phyloP scores from a whole-genome alignment of 2,797 vertebrate species.

The Spinus olivaceus region DNA sequence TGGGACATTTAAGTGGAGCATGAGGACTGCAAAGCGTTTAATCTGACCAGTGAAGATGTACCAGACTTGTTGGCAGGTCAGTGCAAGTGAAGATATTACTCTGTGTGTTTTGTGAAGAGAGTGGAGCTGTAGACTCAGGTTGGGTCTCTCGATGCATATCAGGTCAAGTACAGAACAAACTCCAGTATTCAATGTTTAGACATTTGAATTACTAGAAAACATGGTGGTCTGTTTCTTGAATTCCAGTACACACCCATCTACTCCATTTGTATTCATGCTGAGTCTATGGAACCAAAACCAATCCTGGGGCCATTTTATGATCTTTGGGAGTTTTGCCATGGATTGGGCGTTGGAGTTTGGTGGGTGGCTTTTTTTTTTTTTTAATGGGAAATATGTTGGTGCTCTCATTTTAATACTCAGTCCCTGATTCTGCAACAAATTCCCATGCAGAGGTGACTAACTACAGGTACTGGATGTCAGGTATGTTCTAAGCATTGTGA shows the following conservation, averaged over 20 bases:
- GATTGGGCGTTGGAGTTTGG: no score
- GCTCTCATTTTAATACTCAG: neutral
- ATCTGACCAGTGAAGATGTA: neutral
- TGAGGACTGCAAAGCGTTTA: neutral
- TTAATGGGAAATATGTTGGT: neutral
- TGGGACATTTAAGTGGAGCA: conserved; percentile 10
- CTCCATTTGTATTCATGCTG: neutral
- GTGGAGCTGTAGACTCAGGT: neutral
- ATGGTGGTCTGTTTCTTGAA: neutral
- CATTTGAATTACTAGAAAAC: neutral
- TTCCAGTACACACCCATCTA: neutral
- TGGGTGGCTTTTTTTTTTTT: no score
- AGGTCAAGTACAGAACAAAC: neutral
- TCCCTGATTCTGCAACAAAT: neutral
- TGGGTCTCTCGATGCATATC: neutral
- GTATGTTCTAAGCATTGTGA: neutral
- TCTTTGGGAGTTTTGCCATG: neutral
- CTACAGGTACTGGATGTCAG: neutral
- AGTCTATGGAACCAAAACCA: neutral
- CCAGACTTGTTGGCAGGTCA: neutral
- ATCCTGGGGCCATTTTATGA: neutral
- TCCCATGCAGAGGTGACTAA: neutral
- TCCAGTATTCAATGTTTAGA: neutral
- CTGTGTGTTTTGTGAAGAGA: neutral
- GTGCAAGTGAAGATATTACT: neutral